These are phyloP conservation scores for Uria lomvia DNA, from an alignment of 2,113 vertebrate genomes.

Conservation along the genomic window DNA sequence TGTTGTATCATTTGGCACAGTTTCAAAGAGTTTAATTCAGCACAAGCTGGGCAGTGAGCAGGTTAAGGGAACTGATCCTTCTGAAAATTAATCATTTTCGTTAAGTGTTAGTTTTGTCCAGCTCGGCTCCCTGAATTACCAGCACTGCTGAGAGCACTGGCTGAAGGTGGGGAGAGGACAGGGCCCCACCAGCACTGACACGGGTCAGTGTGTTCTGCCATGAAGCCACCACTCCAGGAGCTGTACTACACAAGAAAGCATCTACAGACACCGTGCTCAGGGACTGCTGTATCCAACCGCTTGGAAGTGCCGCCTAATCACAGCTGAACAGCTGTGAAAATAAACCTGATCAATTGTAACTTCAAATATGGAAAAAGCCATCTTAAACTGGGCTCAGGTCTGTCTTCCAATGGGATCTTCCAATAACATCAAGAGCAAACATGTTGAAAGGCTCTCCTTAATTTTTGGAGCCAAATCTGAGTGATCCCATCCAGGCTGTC, in stretches of 20 bases:
- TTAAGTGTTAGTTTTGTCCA: background rate
- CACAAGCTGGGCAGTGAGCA: background rate
- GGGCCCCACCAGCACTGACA: fast-evolving
- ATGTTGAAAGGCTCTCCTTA: background rate
- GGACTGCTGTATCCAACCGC: background rate
- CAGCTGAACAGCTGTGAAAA: background rate
- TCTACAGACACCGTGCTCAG: background rate
- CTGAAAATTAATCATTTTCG: background rate
- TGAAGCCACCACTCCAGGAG: background rate
- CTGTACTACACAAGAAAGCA: background rate
- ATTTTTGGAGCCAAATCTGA: background rate
- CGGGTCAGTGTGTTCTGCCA: background rate
- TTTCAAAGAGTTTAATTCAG: background rate
- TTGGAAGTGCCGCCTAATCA: background rate
- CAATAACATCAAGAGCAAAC: background rate
- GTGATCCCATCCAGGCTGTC: background rate
- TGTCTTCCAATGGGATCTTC: background rate
- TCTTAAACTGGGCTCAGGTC: background rate
- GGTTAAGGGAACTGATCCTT: background rate
- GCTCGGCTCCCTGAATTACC: background rate
- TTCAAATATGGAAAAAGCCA: background rate
- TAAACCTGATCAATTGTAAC: background rate
- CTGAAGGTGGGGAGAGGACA: background rate
- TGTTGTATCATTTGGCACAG: background rate
- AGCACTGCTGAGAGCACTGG: background rate